Evolutionary conservation across 2,113 vertebrate genomes (phyloP), one percentile per base, ranked within the genome.

Genomic region (Holacanthus passer): DNA sequence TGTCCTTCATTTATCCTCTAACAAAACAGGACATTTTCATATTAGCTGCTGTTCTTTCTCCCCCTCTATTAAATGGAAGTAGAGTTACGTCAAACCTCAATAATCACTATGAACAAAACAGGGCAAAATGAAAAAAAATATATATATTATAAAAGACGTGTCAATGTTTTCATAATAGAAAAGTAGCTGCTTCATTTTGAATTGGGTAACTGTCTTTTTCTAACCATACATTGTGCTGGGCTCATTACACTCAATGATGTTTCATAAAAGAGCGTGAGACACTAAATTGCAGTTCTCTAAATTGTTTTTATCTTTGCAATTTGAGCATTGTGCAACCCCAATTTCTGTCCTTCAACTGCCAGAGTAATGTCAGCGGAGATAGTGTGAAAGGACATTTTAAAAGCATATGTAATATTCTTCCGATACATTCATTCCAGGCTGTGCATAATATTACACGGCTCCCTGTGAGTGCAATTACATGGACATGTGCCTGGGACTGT

Each of bases 401-500:
- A 76, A 74, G 71, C 70, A 81, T 66, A 70, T 83, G 82, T 60
- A 71, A 76, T 75, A 77, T 56, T 81, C 63, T 55, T 68, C 58
- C 39, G 45, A 73, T 24, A 81, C 32, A 59, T 87, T 83, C n/a
- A 76, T 80, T 72, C 22, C n/a, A 65, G 59, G 39, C 50, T 62
- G 35, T 79, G 67, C 79, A 83, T 83, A 86, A 86, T 79, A 71
- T 72, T 81, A 77, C 78, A 81, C 3, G 7, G 73, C 35, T 82
- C 53, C 80, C 67, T 72, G 17, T 66, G 60, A 73, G 65, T 27
- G 59, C 69, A 87, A 84, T 89, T 84, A 82, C 77, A 75, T 68
- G 75, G 71, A 29, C 60, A 77, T 82, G 79, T 76, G 74, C 48
- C 41, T 68, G 47, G 27, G 66, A 71, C 67, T 59, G 55, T 20